Base-by-base conservation (phyloP, 2,888 invertebrate genomes). In the Pocota personata region DNA sequence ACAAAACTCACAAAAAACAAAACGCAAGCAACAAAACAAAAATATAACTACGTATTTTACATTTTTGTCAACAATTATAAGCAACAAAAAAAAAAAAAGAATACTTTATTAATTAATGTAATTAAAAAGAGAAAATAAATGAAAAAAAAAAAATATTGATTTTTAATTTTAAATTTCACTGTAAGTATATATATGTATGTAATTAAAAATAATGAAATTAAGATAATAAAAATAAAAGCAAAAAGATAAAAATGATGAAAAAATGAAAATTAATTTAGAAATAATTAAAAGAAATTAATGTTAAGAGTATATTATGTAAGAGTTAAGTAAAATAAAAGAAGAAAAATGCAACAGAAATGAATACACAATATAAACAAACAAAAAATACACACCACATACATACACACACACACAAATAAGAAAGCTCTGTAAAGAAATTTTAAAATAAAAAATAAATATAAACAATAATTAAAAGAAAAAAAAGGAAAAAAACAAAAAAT, bases 161-260 rank as follows among this genome's bases (percentile, higher is more conserved):
- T 66, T 67, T 60, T 78, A 60, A 78, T 60, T 66, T 57, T 77
- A 57, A 77, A 62, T 82, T 75, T 83, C 50, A 78, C 58, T 77
- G 76, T 77, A 77, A 82, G 66, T 83, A 77, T 77, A 71, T 80
- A 78, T 43, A 82, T 82, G 69, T 67, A 82, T 82, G 82, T 82
- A 82, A 82, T 69, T 82, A 82, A 75, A 48, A 43, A 37, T 27
- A 43, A 60, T 30, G n/a, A 40, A 69, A 43, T 7, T 27, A 64
- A 37, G 37, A 50, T 43, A 12, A 66, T 14, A 40, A 16, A 50
- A n/a, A n/a, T n/a, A n/a, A 75, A 52, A 72, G n/a, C 32, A 73
- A 50, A 62, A 72, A 62, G n/a, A 67, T 40, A 82, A 2, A 32
- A 84, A 35, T 57, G 40, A 72, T 71, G 73, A 78, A 78, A 73